Evolutionary conservation across 2,113 vertebrate species (phyloP), one percentile per base, ranked within the genome.

Genomic region (Tachycineta bicolor): DNA sequence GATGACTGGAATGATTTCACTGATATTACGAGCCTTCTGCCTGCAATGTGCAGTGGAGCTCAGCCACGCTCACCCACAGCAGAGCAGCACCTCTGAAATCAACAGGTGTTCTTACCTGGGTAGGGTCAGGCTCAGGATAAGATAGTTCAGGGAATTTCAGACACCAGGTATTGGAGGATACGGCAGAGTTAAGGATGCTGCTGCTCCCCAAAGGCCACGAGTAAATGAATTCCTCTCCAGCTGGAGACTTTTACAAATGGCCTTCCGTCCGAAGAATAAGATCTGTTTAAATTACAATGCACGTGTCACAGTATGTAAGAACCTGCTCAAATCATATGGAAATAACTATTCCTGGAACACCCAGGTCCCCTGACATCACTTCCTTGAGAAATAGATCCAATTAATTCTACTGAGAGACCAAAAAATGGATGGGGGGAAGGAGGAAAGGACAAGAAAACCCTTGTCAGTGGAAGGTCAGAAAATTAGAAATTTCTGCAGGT

Each of bases 341-440:
- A 97, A 79, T 93, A 81, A 93, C 92, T 92, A 93, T 75, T 94
- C 80, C 62, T 94, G 94, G 96, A 95, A 94, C 93, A 96, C 65
- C 69, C 77, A 76, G 58, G 60, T 75, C 93, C 95, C 60, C 65
- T 97, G 93, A 96, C 95, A 93, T 96, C 90, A 96, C 93, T 96
- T 96, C 92, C 83, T 96, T 93, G 62, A 94, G 83, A 87, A 94
- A 93, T 8, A 89, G 74, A 87, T 90, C 73, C 56, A 64, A 82
- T 95, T 94, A 86, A 68, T 92, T 94, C 90, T 46, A 6, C 49
- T 34, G 83, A 81, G 93, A 94, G 43, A 90, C 29, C 31, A 77
- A 85, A 92, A 93, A 81, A 41, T 50, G 25, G 31, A n/a, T 14
- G 12, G 21, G 24, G 34, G 44, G 6, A 47, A 33, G 10, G 14